Evolutionary conservation across 2,113 vertebrate genomes (phyloP).

Genomic region (Gasterosteus aculeatus): DNA sequence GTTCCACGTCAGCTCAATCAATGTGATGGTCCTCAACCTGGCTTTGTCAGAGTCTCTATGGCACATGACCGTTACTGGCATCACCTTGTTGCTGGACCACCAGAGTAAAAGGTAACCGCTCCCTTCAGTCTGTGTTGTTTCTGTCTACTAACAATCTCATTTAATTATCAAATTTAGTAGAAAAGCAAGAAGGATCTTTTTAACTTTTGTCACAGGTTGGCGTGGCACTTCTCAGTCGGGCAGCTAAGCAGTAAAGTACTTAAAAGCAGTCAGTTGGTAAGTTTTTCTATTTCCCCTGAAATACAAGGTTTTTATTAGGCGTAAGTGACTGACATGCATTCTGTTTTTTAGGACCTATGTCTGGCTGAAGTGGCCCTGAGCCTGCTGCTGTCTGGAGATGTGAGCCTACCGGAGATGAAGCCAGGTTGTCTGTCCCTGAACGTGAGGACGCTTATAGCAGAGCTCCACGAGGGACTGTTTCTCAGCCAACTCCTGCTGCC

Average conservation of each 20-base stretch:
- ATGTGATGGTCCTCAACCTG: conserved; percentile 93
- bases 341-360: conserved; percentile 85
- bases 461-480: conserved; percentile 94
- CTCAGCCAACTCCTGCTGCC: conserved; percentile 83
- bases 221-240: conserved; percentile 86
- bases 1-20: conserved; percentile 91
- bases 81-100: conserved; percentile 87
- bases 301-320: not conserved
- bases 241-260: conserved; percentile 96
- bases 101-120: conserved; percentile 82
- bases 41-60: conserved; percentile 92
- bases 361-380: conserved; percentile 91
- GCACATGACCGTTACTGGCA: conserved; percentile 91
- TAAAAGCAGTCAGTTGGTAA: conserved; percentile 93
- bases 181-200: not conserved
- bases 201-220: conserved; percentile 79
- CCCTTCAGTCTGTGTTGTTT: not conserved
- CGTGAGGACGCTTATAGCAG: conserved; percentile 85
- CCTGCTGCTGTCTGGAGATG: conserved; percentile 86
- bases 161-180: not conserved
- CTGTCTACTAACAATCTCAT: not conserved
- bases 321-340: not conserved
- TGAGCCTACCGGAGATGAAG: conserved; percentile 81
- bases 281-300: conserved; percentile 47
- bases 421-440: conserved; percentile 81